Evolutionary conservation across 2,888 invertebrate species (phyloP), one percentile per base, ranked within the genome.

Genomic region (Epistrophella euchroma): DNA sequence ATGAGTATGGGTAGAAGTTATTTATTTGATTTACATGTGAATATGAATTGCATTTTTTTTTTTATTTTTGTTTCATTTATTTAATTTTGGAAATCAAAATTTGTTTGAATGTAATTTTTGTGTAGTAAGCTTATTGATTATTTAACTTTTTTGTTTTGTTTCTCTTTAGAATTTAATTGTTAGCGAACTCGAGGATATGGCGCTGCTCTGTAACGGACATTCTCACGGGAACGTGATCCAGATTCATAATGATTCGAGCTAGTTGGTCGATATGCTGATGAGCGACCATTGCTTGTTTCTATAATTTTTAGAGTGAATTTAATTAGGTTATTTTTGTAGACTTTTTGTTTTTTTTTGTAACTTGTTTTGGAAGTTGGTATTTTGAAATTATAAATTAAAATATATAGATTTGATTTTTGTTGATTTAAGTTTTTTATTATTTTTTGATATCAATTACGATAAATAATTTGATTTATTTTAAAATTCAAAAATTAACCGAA

Each of bases 201-300:
- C 88, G 91, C 92, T 89, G 91, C 91, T 89, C 91, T 91, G 88
- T 91, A 91, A 86, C 91, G 91, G 78, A 92, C 91, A 90, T 91
- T 91, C 90, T 91, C 91, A 88, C 91, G 92, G 89, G 91, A 91
- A 87, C 91, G 91, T 90, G 91, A 87, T 83, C 87, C 87, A 89
- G 91, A 91, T 89, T 91, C 91, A 88, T 91, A 91, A 89, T 91
- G 91, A 88, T 91, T 91, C 86, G 92, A 91, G 90, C 92, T 90
- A 72, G 92, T 89, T 83, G 92, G 92, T 90, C 92, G 90, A 90
- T 92, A 92, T 88, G 91, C 90, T 88, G 91, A 92, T 52, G 91
- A 91, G 81, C 91, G 91, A 91, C 91, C 91, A 88, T 92, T 91
- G 91, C 90, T 92, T 90, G 92, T 90, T 91, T 91, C 92, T 89